Base-by-base conservation (phyloP, 2,888 invertebrate species). In the Dicranocentrus wangi region DNA sequence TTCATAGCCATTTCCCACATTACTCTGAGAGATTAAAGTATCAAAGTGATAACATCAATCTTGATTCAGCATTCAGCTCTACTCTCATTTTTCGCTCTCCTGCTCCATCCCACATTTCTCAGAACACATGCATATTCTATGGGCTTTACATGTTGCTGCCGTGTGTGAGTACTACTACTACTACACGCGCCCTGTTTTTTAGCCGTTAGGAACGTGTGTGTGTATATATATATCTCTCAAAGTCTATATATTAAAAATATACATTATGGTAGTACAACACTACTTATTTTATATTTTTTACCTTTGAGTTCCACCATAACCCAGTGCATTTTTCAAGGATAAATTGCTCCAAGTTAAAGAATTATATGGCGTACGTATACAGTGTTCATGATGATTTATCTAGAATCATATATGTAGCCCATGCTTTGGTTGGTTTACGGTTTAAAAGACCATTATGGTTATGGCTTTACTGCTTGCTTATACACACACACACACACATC, bases 31-130 rank as follows among this genome's bases (percentile, higher is more conserved):
- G 79, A 79, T 79, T 79, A 79, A 79, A 79, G 72, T 79, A 79
- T 79, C 71, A 68, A 72, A 72, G 72, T 79, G 79, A 79, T 79
- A 79, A 72, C 79, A 79, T 79, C 79, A 79, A 79, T 79, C 79
- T 79, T 79, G 72, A 79, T 79, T 79, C 72, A 66, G 55, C 72
- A 66, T 72, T 79, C 72, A 79, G 66, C 66, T 66, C 55, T 47
- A 55, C 27, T 47, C 72, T 72, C 53, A 47, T n/a, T 47, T 47
- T 47, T 47, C 21, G 42, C 47, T 53, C 55, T 17, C 42, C 17
- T 27, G 7, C 27, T 69, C 23, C 39, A 43, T 8, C 61, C 15
- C 27, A 21, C 61, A 27, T 55, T 55, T 21, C 21, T 55, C 2
- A 2, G n/a, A 55, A 55, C 55, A 21, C 55, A 55, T 55, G 55